Conservation (phyloP, 2,797 vertebrate species). For the Cichlasoma orientale region DNA sequence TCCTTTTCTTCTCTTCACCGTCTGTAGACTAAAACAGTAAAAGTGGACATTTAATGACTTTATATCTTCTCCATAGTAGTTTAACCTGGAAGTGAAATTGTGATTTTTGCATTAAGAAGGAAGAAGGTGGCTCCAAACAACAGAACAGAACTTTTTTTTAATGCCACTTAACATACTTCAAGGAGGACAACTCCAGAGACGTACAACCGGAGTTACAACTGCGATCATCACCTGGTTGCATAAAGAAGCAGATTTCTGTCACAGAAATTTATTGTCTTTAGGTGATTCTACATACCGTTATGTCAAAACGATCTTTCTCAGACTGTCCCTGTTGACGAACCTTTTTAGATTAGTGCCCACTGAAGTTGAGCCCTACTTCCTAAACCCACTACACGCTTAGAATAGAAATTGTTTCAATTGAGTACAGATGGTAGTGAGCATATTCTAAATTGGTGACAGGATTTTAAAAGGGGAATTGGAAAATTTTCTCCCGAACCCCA, state of each 20-base stretch:
- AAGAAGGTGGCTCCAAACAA: not conserved
- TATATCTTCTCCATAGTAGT: not conserved
- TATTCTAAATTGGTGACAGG: not conserved
- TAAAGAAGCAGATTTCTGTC: not conserved
- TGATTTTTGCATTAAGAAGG: not conserved
- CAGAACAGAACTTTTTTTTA: not conserved
- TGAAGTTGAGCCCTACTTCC: no score
- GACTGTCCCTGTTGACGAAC: not conserved
- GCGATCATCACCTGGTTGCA: not conserved
- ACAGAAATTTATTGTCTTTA: not conserved
- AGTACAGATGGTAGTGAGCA: not conserved
- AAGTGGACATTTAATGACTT: not conserved
- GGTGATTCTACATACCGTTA: not conserved
- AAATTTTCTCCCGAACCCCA: no score
- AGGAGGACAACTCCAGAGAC: not conserved
- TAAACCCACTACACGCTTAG: no score
- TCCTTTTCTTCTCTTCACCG: not conserved
- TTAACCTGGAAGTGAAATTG: not conserved
- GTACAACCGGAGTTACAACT: not conserved
- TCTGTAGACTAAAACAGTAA: not conserved
- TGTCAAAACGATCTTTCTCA: not conserved
- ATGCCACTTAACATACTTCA: not conserved
- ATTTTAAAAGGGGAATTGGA: no score
- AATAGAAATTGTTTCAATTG: not conserved
- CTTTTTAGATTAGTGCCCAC: no score